phyloP scores from a whole-genome alignment of 2,797 vertebrate genomes.

The Allobates femoralis region DNA sequence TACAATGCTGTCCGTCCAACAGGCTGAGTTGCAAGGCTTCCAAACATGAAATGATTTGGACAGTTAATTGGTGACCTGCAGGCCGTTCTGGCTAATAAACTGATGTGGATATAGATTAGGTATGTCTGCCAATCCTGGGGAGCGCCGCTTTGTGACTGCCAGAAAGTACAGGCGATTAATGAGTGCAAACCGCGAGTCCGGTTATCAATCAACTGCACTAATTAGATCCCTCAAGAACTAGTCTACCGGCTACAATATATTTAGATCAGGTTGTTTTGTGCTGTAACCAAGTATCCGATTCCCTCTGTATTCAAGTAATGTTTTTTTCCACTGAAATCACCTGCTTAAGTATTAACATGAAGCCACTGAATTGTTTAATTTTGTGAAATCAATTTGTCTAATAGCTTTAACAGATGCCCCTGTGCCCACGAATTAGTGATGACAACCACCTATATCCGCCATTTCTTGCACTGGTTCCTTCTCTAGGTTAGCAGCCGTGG shows the following conservation, averaged over 20 bases:
- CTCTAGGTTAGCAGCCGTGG: no score
- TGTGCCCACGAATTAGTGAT: no score
- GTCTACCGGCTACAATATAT: neutral
- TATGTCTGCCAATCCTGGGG: neutral
- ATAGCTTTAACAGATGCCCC: no score
- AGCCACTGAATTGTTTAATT: neutral
- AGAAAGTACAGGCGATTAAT: neutral
- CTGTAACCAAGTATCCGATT: neutral
- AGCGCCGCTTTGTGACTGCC: neutral
- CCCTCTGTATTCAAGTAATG: neutral
- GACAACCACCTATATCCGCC: no score
- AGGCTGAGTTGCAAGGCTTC: neutral
- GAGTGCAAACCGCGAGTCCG: neutral
- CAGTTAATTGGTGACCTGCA: neutral
- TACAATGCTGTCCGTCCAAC: neutral
- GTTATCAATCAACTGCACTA: neutral
- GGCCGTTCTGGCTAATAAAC: neutral
- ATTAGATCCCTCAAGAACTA: neutral
- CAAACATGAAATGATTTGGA: neutral
- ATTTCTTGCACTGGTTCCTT: no score
- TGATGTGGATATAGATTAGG: neutral
- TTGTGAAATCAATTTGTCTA: neutral
- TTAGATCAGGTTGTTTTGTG: neutral
- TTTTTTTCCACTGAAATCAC: neutral
- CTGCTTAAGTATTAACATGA: neutral